Conservation (phyloP, 2,888 invertebrate species). For the Neelides folsomi region DNA sequence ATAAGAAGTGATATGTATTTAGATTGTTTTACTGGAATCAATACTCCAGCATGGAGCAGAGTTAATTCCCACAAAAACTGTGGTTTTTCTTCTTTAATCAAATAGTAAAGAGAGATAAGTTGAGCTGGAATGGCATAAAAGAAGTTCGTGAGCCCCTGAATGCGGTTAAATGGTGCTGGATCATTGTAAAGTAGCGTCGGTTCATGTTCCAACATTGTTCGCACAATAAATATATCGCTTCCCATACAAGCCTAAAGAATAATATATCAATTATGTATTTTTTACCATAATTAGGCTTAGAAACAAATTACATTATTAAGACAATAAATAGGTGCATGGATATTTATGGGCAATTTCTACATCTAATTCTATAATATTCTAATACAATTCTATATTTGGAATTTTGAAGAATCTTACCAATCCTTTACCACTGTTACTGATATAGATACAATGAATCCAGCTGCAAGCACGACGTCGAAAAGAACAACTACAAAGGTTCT, state of each 20-base stretch:
- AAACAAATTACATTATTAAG: too few species aligned
- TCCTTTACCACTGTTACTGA: slow-evolving; percentile 21
- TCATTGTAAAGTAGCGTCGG: slow-evolving; percentile 17
- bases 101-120: slow-evolving; percentile 11
- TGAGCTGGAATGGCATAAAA: slow-evolving; percentile 28
- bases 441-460: slow-evolving; percentile 17
- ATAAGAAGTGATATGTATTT: too few species aligned
- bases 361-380: too few species aligned
- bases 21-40: slow-evolving; percentile 23
- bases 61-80: slow-evolving; percentile 25
- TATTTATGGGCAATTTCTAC: too few species aligned
- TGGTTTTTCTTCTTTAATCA: slow-evolving; percentile 15
- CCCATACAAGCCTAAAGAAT: slow-evolving; percentile 11
- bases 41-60: slow-evolving; percentile 19
- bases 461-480: slow-evolving; percentile 14
- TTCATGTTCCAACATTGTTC: slow-evolving; percentile 17
- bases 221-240: slow-evolving; percentile 3
- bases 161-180: slow-evolving; percentile 24
- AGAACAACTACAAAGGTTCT: slow-evolving; percentile 4
- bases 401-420: slow-evolving; percentile 15
- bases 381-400: too few species aligned
- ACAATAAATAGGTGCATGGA: too few species aligned
- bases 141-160: slow-evolving; percentile 22
- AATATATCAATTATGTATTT: background rate
- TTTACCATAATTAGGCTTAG: too few species aligned